Percentiles rank a stretch among this genome's conserved stretches.
Evolutionary conservation across 2,888 invertebrate genomes (phyloP).

Genomic region (Orthonychiurus folsomi): DNA sequence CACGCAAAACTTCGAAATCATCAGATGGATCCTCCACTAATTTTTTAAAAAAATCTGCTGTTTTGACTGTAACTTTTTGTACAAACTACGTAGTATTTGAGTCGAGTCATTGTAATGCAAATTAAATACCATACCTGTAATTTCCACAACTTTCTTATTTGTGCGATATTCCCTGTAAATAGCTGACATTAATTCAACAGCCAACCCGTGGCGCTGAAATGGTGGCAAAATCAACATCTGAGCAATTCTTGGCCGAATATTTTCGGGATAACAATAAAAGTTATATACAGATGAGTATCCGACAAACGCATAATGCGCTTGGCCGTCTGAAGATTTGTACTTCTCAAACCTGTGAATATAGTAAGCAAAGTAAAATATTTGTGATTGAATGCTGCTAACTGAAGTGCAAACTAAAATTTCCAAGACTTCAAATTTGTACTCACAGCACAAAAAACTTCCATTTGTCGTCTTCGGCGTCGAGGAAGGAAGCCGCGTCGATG

Average conservation of each 20-base stretch:
- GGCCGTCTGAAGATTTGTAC: constrained; percentile 44
- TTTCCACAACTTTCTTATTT: constrained; percentile 54
- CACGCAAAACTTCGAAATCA: constrained; percentile 78
- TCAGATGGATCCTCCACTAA: constrained; percentile 90
- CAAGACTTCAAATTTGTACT: constrained; percentile 12
- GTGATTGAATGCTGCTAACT: no score
- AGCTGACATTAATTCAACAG: constrained; percentile 62
- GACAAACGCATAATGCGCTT: constrained; percentile 60
- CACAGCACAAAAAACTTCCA: constrained; percentile 68
- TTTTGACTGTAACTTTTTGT: neutral
- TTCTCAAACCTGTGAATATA: constrained; percentile 44
- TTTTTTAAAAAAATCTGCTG: constrained; percentile 42
- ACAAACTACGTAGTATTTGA: neutral
- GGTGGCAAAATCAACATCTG: constrained; percentile 90
- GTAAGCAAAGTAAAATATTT: neutral
- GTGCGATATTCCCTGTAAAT: constrained; percentile 53
- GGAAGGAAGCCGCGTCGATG: constrained; percentile 90
- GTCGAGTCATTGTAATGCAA: neutral
- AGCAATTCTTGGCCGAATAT: constrained; percentile 79
- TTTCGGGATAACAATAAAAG: constrained; percentile 85
- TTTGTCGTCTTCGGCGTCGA: constrained; percentile 82
- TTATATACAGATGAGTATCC: constrained; percentile 89
- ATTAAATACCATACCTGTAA: constrained; percentile 54
- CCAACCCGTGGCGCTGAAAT: constrained; percentile 75
- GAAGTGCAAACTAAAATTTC: no score